Evolutionary conservation across 2,113 vertebrate genomes (phyloP).

Genomic region (Cettia cetti): DNA sequence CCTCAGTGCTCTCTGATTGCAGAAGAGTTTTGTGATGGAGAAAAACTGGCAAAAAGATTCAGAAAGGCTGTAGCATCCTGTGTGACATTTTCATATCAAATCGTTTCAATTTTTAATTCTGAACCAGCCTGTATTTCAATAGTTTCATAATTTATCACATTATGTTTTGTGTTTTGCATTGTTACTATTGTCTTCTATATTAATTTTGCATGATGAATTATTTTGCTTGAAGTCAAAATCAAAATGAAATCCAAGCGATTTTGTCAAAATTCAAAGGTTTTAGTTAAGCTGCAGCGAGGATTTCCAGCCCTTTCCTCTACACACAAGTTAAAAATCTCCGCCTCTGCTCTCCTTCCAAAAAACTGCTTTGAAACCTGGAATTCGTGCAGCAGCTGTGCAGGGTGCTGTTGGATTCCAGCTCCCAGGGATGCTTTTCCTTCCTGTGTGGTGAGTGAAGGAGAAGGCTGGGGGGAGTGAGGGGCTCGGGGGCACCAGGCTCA

Average conservation of each 20-base stretch:
- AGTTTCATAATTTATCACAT: constrained; percentile 53
- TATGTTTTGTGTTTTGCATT: constrained; percentile 9
- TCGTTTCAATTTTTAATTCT: constrained; percentile 8
- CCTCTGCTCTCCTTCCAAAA: background rate
- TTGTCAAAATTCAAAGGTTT: background rate
- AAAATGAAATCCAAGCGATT: background rate
- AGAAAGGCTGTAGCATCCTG: background rate
- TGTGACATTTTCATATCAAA: background rate
- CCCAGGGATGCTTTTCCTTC: background rate
- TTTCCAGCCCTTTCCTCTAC: background rate
- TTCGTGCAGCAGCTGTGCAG: rapidly evolving
- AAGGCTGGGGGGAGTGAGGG: background rate
- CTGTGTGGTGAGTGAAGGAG: background rate
- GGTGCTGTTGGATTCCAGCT: background rate
- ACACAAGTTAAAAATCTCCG: background rate
- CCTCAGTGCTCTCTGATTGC: rapidly evolving
- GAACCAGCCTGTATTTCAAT: constrained; percentile 23
- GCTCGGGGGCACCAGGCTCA: no score
- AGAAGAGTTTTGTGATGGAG: background rate
- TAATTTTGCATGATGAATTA: constrained; percentile 53
- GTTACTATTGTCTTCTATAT: constrained; percentile 9
- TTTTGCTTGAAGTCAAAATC: constrained; percentile 25
- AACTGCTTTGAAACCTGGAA: background rate
- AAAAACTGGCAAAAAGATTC: background rate
- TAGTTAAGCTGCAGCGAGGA: background rate